phyloP scores from a whole-genome alignment of 2,797 vertebrate species.

The Sus cebifrons region DNA sequence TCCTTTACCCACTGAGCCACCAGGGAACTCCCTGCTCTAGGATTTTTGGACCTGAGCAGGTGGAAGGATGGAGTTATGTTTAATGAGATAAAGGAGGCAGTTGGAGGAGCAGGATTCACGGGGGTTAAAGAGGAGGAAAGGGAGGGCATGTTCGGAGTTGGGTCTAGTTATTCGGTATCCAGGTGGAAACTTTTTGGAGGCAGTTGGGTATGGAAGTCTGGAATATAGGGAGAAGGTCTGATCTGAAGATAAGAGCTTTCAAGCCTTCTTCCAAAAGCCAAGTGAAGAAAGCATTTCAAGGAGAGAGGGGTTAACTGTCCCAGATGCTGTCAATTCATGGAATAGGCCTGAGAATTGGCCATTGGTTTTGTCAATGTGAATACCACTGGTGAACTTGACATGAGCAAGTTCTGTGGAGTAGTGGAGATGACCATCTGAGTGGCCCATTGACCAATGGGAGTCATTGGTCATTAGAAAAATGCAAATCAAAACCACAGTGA shows the following conservation, averaged over 20 bases:
- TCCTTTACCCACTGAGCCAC: too few species aligned
- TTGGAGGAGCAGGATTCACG: not conserved
- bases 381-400: not conserved
- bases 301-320: not conserved
- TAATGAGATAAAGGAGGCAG: not conserved
- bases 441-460: not conserved
- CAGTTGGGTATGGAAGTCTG: not conserved
- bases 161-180: not conserved
- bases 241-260: not conserved
- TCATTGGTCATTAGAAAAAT: too few species aligned
- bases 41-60: not conserved
- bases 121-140: too few species aligned
- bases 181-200: not conserved
- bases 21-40: too few species aligned
- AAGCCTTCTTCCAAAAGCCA: not conserved
- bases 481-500: too few species aligned
- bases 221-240: not conserved
- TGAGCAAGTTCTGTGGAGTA: not conserved
- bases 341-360: not conserved
- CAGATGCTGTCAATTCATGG: not conserved
- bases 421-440: not conserved
- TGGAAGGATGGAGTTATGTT: not conserved
- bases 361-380: not conserved
- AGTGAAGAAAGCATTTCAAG: too few species aligned
- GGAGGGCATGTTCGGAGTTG: too few species aligned